Base-by-base conservation (phyloP, 1,140 invertebrate genomes). In the Leptinotarsa defecta region DNA sequence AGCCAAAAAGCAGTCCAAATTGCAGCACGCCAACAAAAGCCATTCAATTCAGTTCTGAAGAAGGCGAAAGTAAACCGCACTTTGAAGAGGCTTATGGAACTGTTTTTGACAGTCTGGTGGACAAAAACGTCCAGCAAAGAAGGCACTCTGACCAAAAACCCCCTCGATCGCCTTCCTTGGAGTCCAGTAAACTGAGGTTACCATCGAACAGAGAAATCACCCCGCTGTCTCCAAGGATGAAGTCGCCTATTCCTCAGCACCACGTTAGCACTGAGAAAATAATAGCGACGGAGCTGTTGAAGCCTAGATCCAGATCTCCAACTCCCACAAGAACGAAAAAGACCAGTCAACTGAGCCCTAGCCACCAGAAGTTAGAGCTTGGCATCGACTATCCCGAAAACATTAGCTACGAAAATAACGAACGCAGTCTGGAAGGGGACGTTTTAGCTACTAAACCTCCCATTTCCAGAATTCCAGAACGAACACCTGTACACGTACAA, bases 271-370 rank as follows among this genome's bases (percentile, higher is more conserved):
- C 84, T 11, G 83, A 85, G 69, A 85, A 84, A 72, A 81, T 85
- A 13, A 84, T 84, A 34, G 84, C 84, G 19, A 85, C 83, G 5
- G 84, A 85, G 72, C 76, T 84, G n/a, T 68, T 85, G 24, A 83
- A 83, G 43, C 48, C 73, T 1, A 76, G 73, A 62, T 73, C 73
- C 19, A 75, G 76, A 72, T 78, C 79, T 13, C 77, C 80, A 3
- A 79, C 76, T 13, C 79, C 79, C n/a, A 77, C 74, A 1, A 75
- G 49, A 70, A 43, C 34, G 8, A 76, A 48, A 64, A 62, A n/a
- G 27, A 68, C 15, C 17, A 76, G 22, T 17, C 48, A 43, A 64
- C 20, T 65, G 22, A 65, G 34, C 61, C 72, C 74, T 6, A 79
- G 65, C 49, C 76, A 78, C 64, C 76, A 73, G 49, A 68, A 63